Conservation (phyloP, 1,140 invertebrate genomes). For the Drosophila tani region DNA sequence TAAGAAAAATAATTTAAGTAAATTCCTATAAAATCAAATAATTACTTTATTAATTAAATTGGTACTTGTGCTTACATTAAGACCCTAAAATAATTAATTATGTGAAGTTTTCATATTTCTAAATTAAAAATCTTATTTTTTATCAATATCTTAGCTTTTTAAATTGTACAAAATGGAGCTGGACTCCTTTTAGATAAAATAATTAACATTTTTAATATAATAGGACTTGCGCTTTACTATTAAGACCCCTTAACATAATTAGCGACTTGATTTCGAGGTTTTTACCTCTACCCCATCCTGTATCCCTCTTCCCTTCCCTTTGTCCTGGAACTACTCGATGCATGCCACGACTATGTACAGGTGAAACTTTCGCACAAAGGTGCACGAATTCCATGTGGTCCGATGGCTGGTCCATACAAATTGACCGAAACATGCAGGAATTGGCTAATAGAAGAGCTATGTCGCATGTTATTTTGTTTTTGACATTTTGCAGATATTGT, state of each 20-base stretch:
- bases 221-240: too few relatives aligned
- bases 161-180: background rate
- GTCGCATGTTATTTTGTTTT: conserved; percentile 8
- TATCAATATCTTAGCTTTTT: background rate
- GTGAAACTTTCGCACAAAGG: conserved; percentile 54
- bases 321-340: conserved; percentile 1
- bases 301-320: background rate
- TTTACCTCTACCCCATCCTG: background rate
- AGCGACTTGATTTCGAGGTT: background rate
- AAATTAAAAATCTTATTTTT: background rate
- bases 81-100: too few relatives aligned
- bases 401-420: conserved; percentile 45
- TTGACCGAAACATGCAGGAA: conserved; percentile 28
- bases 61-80: background rate
- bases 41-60: rapidly evolving
- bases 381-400: conserved; percentile 28
- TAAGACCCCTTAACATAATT: background rate
- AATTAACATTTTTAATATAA: too few relatives aligned
- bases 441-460: conserved; percentile 28
- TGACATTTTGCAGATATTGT: conserved; percentile 3
- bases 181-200: background rate
- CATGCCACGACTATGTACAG: conserved; percentile 5
- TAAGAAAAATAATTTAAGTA: background rate
- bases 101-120: background rate
- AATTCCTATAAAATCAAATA: background rate